phyloP scores from a whole-genome alignment of 2,888 invertebrate genomes.

The Epirrita christyi region DNA sequence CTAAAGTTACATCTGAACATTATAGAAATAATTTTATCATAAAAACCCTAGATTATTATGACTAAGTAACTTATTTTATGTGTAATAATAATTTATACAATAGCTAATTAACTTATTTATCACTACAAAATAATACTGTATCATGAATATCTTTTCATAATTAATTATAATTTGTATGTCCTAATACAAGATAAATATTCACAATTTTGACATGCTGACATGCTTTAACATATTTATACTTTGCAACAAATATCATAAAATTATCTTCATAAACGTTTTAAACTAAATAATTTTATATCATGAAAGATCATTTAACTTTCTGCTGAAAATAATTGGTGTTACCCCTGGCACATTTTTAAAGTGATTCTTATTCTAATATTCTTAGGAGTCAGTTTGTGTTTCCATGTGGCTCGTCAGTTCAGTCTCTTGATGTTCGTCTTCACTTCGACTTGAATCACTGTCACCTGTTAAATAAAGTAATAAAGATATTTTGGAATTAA shows the following conservation, averaged over 20 bases:
- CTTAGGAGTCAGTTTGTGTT: conserved; percentile 62
- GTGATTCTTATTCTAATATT: conserved; percentile 1
- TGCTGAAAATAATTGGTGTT: not conserved
- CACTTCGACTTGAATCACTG: conserved; percentile 67
- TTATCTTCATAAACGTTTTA: too few relatives aligned
- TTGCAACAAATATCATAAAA: too few relatives aligned
- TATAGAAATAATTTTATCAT: too few relatives aligned
- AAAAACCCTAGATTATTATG: too few relatives aligned
- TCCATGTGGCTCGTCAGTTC: conserved; percentile 66
- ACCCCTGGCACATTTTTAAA: not conserved
- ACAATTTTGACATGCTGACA: not conserved
- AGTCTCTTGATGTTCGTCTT: conserved; percentile 69
- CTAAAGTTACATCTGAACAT: too few relatives aligned
- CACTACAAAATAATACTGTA: conserved; percentile 54
- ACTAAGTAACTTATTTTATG: too few relatives aligned
- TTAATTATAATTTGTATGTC: not conserved
- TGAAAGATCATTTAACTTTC: too few relatives aligned
- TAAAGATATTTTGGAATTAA: not conserved
- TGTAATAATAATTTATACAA: conserved; percentile 1
- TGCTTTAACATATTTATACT: not conserved
- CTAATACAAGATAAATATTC: not conserved
- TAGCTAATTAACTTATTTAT: conserved; percentile 6
- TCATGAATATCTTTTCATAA: conserved; percentile 38
- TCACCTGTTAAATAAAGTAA: conserved; percentile 50
- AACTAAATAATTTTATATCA: too few relatives aligned